Evolutionary conservation across 2,888 invertebrate genomes (phyloP).

Genomic region (Drosophila mettleri): DNA sequence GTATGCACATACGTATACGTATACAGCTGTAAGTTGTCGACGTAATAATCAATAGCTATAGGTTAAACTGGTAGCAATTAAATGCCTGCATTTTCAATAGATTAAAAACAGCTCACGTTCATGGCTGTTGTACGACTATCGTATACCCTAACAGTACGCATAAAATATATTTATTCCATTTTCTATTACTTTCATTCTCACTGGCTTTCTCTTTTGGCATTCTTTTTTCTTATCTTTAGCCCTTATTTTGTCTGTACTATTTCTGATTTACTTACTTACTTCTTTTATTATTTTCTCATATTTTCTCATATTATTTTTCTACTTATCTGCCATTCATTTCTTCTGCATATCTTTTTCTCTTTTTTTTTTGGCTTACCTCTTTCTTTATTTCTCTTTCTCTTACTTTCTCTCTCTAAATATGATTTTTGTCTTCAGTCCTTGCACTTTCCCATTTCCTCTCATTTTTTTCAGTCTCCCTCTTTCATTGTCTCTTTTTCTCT

Average conservation of each 20-base stretch:
- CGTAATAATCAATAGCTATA: background rate
- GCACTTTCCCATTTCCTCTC: no score
- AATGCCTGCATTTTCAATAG: background rate
- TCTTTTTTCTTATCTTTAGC: no score
- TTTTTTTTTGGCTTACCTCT: no score
- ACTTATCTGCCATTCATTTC: no score
- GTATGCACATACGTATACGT: background rate
- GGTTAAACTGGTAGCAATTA: background rate
- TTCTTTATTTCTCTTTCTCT: background rate
- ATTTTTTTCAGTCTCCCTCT: no score
- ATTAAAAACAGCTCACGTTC: background rate
- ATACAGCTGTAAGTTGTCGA: conserved; percentile 6
- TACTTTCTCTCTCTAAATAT: background rate
- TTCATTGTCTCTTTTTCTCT: no score
- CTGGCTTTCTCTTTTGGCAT: no score
- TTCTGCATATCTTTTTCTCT: no score
- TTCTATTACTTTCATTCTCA: background rate
- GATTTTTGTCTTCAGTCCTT: no score
- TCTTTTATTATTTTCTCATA: background rate
- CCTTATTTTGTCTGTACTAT: no score
- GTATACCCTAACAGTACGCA: conserved; percentile 8
- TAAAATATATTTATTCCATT: no score
- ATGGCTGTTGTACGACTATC: background rate
- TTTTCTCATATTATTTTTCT: no score
- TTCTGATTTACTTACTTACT: background rate